Evolutionary conservation across 2,888 invertebrate species (phyloP), one percentile per base, ranked within the genome.

Genomic region (Oscheius sp.): DNA sequence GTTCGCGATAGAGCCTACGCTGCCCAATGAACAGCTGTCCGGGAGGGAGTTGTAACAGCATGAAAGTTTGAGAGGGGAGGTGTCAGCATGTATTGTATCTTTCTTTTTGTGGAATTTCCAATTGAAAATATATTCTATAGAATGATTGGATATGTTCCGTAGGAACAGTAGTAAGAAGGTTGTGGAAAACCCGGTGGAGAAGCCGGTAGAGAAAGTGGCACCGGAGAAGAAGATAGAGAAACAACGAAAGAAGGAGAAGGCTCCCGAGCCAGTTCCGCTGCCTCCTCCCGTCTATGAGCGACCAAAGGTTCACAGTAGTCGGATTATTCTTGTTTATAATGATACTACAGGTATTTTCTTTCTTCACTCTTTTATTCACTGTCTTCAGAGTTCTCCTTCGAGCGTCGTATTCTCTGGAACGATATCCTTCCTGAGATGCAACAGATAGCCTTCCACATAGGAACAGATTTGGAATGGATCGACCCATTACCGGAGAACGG

Each of bases 401-500:
- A 85, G 49, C 68, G 81, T 17, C 62, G 74, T 22, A 67, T 77
- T 6, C 57, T 85, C 5, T 80, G 82, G 74, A 67, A 67, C 14
- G 79, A 82, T 28, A 78, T 85, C 2, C 38, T 85, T 17, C 82
- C 82, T 3, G 85, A 86, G 30, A 76, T 88, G 14, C 86, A 86
- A 62, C 79, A 82, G 24, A 78, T 84, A 54, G 87, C 86, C 67
- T 77, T 77, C 28, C 81, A 86, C 17, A 78, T 80, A 33, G 87
- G 86, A 17, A 84, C 85, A 64, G 87, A 88, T 64, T 68, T 88
- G 30, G 80, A 83, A 57, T 80, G 73, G 49, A 69, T 73, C 44
- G 76, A 80, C 56, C 72, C 74, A 36, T 17, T 68, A 9, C 56
- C 75, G 30, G 78, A 78, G 45, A 41, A 30, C 20, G 45, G 65